Evolutionary conservation across 1,140 invertebrate species (phyloP).

Genomic region (Brachystomella parvula): DNA sequence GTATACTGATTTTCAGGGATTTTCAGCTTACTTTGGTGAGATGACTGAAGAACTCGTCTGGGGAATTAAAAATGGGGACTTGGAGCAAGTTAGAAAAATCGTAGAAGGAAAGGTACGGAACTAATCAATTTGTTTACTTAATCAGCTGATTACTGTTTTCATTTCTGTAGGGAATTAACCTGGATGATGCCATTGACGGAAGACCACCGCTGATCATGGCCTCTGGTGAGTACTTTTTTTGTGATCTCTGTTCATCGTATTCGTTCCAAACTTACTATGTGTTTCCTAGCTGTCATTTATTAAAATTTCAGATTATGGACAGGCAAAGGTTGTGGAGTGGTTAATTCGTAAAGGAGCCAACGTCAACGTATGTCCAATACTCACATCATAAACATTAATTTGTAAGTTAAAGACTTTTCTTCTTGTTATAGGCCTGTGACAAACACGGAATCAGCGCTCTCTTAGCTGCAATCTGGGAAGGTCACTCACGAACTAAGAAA

Average conservation of each 20-base stretch:
- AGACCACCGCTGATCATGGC: slow-evolving; percentile 70
- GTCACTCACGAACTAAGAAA: slow-evolving; percentile 57
- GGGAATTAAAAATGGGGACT: slow-evolving; percentile 89
- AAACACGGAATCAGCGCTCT: slow-evolving; percentile 89
- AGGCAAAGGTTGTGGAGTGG: slow-evolving; percentile 80
- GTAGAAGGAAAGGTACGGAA: slow-evolving; percentile 69
- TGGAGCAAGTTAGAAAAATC: slow-evolving; percentile 79
- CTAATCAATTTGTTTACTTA: slow-evolving; percentile 2
- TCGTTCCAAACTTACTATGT: not conserved
- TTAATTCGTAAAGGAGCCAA: slow-evolving; percentile 79
- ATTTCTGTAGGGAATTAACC: slow-evolving; percentile 62
- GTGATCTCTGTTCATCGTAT: too few species aligned
- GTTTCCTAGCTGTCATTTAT: slow-evolving; percentile 62
- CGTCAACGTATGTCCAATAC: slow-evolving; percentile 69
- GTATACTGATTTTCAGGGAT: too few species aligned
- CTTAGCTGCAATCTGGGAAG: slow-evolving; percentile 91
- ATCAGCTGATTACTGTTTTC: slow-evolving; percentile 4
- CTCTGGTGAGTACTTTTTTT: too few species aligned
- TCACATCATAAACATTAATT: not conserved
- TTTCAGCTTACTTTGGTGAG: too few species aligned
- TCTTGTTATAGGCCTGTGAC: slow-evolving; percentile 62
- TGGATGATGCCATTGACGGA: slow-evolving; percentile 77
- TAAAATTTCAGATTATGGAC: slow-evolving; percentile 93
- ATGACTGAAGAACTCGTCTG: slow-evolving; percentile 62
- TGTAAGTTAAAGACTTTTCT: slow-evolving; percentile 11